Percentiles rank a stretch among this genome's conserved stretches.
Evolutionary conservation across 1,140 invertebrate genomes (phyloP).

Genomic region (Ceratosolen solmsi): DNA sequence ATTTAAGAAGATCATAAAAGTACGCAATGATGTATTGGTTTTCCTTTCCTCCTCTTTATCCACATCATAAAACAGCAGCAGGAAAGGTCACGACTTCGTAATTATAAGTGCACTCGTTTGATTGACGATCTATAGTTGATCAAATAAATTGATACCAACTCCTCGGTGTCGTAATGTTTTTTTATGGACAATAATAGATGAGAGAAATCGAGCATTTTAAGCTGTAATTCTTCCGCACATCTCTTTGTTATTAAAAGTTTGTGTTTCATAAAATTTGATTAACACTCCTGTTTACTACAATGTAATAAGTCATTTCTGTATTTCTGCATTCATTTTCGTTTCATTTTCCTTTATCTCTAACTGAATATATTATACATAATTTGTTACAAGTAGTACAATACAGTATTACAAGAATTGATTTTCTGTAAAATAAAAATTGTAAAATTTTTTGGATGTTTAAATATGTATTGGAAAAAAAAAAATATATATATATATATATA

Average conservation of each 20-base stretch:
- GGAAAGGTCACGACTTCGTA: conserved; percentile 16
- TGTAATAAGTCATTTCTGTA: neutral
- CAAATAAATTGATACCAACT: conserved; percentile 9
- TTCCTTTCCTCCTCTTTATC: neutral
- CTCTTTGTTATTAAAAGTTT: neutral
- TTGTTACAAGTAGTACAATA: no score
- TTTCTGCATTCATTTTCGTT: no score
- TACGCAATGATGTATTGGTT: neutral
- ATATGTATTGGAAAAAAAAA: no score
- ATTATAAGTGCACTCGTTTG: conserved; percentile 19
- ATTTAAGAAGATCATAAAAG: neutral
- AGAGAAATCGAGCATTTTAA: neutral
- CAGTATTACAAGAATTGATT: no score
- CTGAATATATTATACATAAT: no score
- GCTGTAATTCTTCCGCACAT: neutral
- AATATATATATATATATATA: no score
- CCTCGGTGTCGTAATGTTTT: neutral
- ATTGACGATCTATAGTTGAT: conserved; percentile 16
- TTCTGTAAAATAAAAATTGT: no score
- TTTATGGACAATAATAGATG: neutral
- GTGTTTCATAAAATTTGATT: neutral
- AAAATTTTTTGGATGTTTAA: no score
- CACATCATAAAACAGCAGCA: neutral
- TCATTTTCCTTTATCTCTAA: no score
- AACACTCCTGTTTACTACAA: neutral